Percentiles rank a stretch among this genome's conserved stretches.
phyloP scores from a whole-genome alignment of 35 echinoderm and acorn worm species.

The Patiria miniata region DNA sequence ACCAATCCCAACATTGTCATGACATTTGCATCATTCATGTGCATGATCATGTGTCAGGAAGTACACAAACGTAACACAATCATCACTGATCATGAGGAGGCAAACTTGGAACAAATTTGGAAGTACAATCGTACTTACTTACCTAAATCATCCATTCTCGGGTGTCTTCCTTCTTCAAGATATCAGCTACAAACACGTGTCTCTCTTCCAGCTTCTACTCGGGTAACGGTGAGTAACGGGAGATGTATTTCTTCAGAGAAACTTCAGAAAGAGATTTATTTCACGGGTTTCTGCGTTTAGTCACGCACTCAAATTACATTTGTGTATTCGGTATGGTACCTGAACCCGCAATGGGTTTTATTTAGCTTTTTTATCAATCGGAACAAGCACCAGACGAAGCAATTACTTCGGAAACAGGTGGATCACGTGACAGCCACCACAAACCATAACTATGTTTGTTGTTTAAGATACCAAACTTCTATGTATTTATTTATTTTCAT shows the following conservation, averaged over 20 bases:
- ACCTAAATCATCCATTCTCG: constrained; percentile 18
- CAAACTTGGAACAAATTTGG: no score
- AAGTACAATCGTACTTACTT: no score
- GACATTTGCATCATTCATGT: no score
- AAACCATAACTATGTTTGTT: background rate
- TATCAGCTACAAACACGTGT: background rate
- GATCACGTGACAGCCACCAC: background rate
- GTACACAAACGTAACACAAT: no score
- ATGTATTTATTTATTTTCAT: background rate
- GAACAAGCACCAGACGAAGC: background rate
- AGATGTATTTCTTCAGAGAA: background rate
- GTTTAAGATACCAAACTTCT: background rate
- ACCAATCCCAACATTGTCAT: no score
- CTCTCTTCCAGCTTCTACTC: background rate
- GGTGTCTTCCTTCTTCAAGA: background rate
- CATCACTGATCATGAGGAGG: no score
- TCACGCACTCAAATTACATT: constrained; percentile 31
- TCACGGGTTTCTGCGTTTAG: background rate
- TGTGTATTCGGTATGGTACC: background rate
- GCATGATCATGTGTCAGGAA: no score
- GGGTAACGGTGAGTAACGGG: background rate
- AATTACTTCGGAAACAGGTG: constrained; percentile 14
- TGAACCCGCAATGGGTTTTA: background rate
- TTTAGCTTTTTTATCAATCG: background rate
- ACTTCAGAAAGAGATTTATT: background rate